A percentile compares a stretch with the other conserved stretches of the same genome.
Evolutionary conservation across 2,888 invertebrate species (phyloP).

Genomic region (Drosophila aldrichi): DNA sequence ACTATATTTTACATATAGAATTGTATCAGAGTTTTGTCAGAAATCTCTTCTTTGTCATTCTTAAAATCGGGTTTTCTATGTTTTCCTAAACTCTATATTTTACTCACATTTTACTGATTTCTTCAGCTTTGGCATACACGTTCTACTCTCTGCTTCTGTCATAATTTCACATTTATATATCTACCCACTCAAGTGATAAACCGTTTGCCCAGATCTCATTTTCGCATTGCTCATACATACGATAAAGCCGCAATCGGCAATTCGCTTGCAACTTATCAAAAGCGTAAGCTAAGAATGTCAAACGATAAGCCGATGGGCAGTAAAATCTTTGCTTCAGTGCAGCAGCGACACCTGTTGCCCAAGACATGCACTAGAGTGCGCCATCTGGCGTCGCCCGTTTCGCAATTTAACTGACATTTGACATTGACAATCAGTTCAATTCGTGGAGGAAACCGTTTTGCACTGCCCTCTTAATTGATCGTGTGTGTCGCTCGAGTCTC

Average conservation of each 20-base stretch:
- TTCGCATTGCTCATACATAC: neutral
- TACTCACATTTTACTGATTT: neutral
- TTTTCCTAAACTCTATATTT: neutral
- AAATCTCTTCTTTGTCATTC: no score
- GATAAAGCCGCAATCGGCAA: conserved; percentile 13
- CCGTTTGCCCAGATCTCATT: no score
- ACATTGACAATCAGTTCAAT: conserved; percentile 71
- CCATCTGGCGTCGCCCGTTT: conserved; percentile 17
- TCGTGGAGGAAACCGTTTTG: conserved; percentile 62
- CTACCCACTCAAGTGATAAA: neutral
- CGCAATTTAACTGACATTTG: conserved; percentile 41
- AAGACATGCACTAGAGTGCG: conserved; percentile 14
- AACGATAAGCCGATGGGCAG: conserved; percentile 8
- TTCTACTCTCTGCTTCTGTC: neutral
- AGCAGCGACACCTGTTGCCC: conserved; percentile 8
- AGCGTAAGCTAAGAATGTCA: conserved; percentile 8
- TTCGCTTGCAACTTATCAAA: conserved; percentile 8
- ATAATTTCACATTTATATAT: neutral
- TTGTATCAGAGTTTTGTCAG: no score
- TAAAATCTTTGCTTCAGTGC: neutral
- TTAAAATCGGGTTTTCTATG: neutral
- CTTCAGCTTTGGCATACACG: neutral
- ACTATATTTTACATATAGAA: no score
- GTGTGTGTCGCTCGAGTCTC: conserved; percentile 5
- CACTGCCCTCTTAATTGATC: conserved; percentile 70